Conservation (phyloP, 2,797 vertebrate genomes). For the Thripadectes ignobilis region DNA sequence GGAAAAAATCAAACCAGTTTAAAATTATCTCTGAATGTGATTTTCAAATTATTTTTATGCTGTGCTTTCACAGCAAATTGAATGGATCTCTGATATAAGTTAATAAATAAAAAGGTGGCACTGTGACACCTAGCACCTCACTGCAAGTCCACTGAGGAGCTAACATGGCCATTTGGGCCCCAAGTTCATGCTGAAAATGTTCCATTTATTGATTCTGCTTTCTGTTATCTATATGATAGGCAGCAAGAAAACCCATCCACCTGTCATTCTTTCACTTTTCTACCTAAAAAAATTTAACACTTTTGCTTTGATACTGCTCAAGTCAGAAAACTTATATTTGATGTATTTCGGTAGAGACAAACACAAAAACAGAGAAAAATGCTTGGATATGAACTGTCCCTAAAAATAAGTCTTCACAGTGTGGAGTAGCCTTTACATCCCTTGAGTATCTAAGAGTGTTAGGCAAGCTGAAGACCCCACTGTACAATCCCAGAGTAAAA, state of each 20-base stretch:
- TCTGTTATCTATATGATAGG: background rate
- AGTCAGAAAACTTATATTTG: background rate
- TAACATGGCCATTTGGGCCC: background rate
- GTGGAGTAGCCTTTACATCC: background rate
- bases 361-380: background rate
- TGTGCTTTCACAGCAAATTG: background rate
- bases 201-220: background rate
- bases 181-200: background rate
- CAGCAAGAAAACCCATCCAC: fast-evolving
- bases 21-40: background rate
- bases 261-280: background rate
- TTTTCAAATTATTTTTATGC: background rate
- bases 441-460: background rate
- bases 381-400: background rate
- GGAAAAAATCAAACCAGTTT: background rate
- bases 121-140: background rate
- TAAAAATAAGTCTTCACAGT: background rate
- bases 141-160: background rate
- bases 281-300: background rate
- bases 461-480: background rate
- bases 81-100: background rate
- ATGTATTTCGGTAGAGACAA: background rate
- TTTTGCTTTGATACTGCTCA: background rate
- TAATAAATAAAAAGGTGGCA: background rate
- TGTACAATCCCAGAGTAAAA: background rate